phyloP scores from a whole-genome alignment of 2,113 vertebrate genomes.

The Hyla sarda region DNA sequence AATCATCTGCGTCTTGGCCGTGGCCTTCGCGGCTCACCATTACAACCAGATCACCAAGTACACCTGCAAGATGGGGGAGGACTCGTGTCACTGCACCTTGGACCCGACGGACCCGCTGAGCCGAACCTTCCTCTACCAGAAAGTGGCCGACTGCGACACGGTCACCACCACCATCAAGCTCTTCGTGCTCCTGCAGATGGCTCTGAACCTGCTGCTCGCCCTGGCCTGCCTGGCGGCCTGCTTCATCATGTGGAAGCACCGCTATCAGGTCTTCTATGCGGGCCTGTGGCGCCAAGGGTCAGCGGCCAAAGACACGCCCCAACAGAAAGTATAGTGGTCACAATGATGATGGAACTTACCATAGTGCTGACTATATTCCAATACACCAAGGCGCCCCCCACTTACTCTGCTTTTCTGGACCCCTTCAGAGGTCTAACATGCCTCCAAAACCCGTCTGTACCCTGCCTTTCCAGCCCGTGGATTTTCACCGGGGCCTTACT shows the following conservation, averaged over 20 bases:
- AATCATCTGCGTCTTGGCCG: constrained; percentile 82
- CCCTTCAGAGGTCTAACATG: background rate
- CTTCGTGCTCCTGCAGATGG: constrained; percentile 88
- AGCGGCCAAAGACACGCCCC: constrained; percentile 64
- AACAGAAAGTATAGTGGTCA: constrained; percentile 79
- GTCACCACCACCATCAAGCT: constrained; percentile 79
- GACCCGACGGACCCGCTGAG: constrained; percentile 81
- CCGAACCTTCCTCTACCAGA: constrained; percentile 83
- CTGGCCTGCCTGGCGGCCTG: constrained; percentile 82
- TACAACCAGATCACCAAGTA: constrained; percentile 78
- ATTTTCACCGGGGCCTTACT: background rate
- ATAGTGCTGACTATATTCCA: background rate
- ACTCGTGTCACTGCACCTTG: constrained; percentile 83
- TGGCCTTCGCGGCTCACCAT: constrained; percentile 86
- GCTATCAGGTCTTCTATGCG: constrained; percentile 93
- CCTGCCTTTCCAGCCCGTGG: background rate
- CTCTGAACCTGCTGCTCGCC: constrained; percentile 83
- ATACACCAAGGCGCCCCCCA: background rate
- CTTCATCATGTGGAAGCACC: constrained; percentile 96
- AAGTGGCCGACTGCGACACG: constrained; percentile 76
- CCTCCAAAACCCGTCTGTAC: no score
- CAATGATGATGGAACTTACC: background rate
- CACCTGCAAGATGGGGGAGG: constrained; percentile 67
- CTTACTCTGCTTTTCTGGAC: background rate
- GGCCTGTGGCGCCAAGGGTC: constrained; percentile 77